A percentile compares a stretch with the other conserved stretches of the same genome.
Evolutionary conservation across 1,140 invertebrate genomes (phyloP).

Genomic region (Periplaneta americana): DNA sequence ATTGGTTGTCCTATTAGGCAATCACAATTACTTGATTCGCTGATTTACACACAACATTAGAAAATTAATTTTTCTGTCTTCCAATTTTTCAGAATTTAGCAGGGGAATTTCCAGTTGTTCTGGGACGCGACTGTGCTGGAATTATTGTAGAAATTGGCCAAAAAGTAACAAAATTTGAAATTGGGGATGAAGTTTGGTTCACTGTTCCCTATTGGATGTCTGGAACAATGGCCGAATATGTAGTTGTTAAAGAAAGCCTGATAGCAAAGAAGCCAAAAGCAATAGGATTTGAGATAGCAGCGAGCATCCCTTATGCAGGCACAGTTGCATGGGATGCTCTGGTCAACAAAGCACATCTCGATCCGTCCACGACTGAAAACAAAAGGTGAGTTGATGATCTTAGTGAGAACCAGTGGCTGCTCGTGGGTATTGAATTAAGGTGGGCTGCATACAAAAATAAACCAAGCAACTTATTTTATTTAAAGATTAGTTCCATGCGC

Average conservation of each 20-base stretch:
- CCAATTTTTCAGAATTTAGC: constrained; percentile 33
- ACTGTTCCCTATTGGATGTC: constrained; percentile 50
- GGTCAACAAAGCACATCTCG: constrained; percentile 45
- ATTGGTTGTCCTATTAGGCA: no score
- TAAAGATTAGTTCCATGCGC: no score
- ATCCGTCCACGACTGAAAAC: constrained; percentile 43
- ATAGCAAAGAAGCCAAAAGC: constrained; percentile 58
- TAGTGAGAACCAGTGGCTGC: no score
- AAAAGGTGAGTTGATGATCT: constrained; percentile 56
- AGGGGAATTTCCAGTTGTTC: constrained; percentile 49
- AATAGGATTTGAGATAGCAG: constrained; percentile 60
- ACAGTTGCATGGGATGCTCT: constrained; percentile 61
- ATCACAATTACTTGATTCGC: not conserved
- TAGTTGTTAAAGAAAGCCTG: constrained; percentile 49
- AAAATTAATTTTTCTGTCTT: not conserved
- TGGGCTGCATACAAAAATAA: no score
- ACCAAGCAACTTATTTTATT: no score
- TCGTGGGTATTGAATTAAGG: no score
- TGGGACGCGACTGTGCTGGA: constrained; percentile 65
- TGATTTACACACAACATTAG: not conserved
- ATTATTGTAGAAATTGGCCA: constrained; percentile 57
- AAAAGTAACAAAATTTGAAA: constrained; percentile 49
- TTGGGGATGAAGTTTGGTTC: constrained; percentile 60
- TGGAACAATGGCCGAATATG: constrained; percentile 56
- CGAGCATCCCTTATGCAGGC: constrained; percentile 64